Evolutionary conservation across 2,113 vertebrate genomes (phyloP).

Genomic region (Notarius quadriscutis): DNA sequence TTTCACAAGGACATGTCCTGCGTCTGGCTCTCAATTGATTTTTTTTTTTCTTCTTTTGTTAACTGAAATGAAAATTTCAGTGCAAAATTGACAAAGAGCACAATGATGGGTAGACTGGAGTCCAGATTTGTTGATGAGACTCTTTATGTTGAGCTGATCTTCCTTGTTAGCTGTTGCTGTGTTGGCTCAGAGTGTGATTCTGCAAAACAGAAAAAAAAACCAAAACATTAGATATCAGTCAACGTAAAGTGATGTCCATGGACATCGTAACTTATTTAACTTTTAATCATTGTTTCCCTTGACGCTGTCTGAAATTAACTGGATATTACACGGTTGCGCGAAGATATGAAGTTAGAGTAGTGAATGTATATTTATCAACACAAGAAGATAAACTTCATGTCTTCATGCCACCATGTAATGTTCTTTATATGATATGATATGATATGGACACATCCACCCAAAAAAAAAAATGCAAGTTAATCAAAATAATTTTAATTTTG

Average conservation of each 20-base stretch:
- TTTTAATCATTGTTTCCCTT: background rate
- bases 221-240: background rate
- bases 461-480: no score
- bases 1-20: slow-evolving; percentile 77
- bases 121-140: slow-evolving; percentile 56
- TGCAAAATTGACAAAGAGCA: slow-evolving; percentile 79
- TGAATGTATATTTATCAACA: no score
- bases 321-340: background rate
- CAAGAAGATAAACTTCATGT: no score
- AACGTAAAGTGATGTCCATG: background rate
- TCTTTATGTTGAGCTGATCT: slow-evolving; percentile 70
- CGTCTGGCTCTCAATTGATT: slow-evolving; percentile 33
- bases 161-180: slow-evolving; percentile 97
- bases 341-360: no score
- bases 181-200: slow-evolving; percentile 98
- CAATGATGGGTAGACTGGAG: slow-evolving; percentile 56
- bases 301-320: background rate
- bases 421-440: no score
- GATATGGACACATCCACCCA: no score
- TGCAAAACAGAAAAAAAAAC: slow-evolving; percentile 72
- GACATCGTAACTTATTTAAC: background rate
- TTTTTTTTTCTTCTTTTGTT: slow-evolving; percentile 66
- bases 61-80: slow-evolving; percentile 85
- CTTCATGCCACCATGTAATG: no score
- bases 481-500: no score